Percentiles rank a stretch among this genome's conserved stretches.
Conservation (phyloP, 2,888 invertebrate species). For the Hyles lineata region DNA sequence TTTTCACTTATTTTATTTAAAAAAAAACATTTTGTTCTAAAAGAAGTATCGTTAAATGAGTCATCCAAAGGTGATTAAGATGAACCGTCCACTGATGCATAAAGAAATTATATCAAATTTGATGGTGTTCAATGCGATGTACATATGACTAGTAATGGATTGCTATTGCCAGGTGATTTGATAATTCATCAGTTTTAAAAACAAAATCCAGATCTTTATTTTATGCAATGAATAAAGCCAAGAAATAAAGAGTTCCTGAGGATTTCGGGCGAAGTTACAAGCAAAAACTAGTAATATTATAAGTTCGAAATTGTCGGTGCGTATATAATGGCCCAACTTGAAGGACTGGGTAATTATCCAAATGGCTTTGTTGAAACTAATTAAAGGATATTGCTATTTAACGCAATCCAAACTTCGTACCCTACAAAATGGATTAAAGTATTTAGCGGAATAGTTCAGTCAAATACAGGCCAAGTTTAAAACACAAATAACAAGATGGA, state of each 20-base stretch:
- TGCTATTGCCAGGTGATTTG: too few relatives aligned
- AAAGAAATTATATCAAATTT: too few relatives aligned
- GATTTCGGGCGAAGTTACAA: background rate
- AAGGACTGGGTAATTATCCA: slow-evolving; percentile 19
- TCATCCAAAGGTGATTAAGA: too few relatives aligned
- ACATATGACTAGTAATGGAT: too few relatives aligned
- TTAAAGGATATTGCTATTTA: slow-evolving; percentile 11
- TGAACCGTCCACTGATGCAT: too few relatives aligned
- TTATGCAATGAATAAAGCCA: background rate
- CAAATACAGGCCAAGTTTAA: background rate
- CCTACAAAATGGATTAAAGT: slow-evolving; percentile 28
- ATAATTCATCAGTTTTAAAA: too few relatives aligned
- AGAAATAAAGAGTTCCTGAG: background rate
- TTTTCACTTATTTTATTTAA: too few relatives aligned
- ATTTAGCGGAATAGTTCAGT: slow-evolving; percentile 23
- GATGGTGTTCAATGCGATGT: too few relatives aligned
- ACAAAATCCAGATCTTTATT: too few relatives aligned
- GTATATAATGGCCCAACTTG: background rate
- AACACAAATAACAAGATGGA: slow-evolving; percentile 24
- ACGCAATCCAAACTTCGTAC: slow-evolving; percentile 25
- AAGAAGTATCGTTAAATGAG: too few relatives aligned
- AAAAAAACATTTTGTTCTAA: too few relatives aligned
- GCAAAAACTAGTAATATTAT: background rate
- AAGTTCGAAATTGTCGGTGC: background rate
- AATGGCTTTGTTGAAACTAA: slow-evolving; percentile 22